Percentiles rank a stretch among this genome's conserved stretches.
Evolutionary conservation across 2,113 vertebrate species (phyloP).

Genomic region (Ctenodactylus gundi): DNA sequence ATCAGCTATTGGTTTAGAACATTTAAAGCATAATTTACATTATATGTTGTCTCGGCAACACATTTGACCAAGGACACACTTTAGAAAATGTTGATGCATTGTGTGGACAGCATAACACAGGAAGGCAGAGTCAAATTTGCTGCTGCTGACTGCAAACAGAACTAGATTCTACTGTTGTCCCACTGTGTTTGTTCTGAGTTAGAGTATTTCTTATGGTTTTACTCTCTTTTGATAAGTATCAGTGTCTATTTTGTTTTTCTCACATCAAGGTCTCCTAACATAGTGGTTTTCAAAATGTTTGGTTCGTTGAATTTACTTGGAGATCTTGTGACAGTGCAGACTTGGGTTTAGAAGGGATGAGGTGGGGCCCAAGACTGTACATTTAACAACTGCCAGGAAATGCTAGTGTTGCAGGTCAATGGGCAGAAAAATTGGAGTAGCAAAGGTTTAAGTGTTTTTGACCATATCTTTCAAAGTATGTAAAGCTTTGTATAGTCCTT

Average conservation of each 20-base stretch:
- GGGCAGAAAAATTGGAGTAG: background rate
- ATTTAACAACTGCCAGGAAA: background rate
- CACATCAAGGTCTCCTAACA: background rate
- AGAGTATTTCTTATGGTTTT: background rate
- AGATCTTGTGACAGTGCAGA: background rate
- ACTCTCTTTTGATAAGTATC: background rate
- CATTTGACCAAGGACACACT: background rate
- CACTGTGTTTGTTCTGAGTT: background rate
- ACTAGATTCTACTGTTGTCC: background rate
- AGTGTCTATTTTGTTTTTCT: conserved; percentile 9
- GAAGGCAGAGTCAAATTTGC: background rate
- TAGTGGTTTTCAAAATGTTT: background rate
- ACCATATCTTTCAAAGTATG: background rate
- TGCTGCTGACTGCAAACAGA: background rate
- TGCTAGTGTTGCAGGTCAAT: no score
- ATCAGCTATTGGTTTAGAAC: background rate
- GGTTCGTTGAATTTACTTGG: background rate
- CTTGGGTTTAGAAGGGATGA: background rate
- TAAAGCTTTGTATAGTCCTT: background rate
- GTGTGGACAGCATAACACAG: background rate
- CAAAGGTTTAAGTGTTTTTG: background rate
- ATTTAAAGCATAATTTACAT: background rate
- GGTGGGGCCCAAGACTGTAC: background rate
- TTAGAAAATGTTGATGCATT: background rate
- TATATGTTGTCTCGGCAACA: background rate